phyloP scores from a whole-genome alignment of 2,888 invertebrate genomes.

The Spilarctia lutea region DNA sequence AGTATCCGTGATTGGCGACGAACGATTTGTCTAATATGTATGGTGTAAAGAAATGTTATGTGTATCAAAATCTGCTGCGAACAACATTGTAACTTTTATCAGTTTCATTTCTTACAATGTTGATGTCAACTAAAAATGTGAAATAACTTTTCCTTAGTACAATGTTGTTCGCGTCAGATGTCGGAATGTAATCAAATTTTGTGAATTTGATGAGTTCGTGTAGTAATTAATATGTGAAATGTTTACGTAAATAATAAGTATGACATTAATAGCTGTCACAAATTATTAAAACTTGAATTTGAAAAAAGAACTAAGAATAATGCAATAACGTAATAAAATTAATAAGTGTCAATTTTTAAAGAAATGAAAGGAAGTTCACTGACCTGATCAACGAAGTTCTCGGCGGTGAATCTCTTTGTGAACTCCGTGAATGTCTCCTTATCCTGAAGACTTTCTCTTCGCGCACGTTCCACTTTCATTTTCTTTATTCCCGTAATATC shows the following conservation, averaged over 20 bases:
- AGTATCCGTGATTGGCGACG: constrained; percentile 11
- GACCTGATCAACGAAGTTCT: constrained; percentile 96
- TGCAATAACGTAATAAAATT: background rate
- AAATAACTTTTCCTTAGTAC: constrained; percentile 5
- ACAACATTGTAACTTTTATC: constrained; percentile 4
- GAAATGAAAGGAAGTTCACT: constrained; percentile 66
- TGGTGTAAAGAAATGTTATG: constrained; percentile 9
- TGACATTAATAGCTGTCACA: background rate
- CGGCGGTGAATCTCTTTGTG: constrained; percentile 93
- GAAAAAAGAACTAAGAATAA: background rate
- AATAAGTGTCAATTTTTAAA: constrained; percentile 13
- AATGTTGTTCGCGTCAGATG: constrained; percentile 13
- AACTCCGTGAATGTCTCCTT: constrained; percentile 95
- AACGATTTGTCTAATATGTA: constrained; percentile 5
- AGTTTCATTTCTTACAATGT: background rate
- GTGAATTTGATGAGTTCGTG: constrained; percentile 5
- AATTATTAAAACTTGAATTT: background rate
- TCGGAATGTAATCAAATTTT: background rate
- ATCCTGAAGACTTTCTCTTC: constrained; percentile 93
- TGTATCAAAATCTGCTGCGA: constrained; percentile 5
- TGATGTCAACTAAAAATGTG: background rate
- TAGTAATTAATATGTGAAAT: constrained; percentile 8
- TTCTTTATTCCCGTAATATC: constrained; percentile 98
- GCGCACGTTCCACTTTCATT: constrained; percentile 95
- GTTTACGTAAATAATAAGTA: background rate